A percentile compares a stretch with the other conserved stretches of the same genome.
phyloP scores from a whole-genome alignment of 2,888 invertebrate genomes.

The Dysmachus trigonus region DNA sequence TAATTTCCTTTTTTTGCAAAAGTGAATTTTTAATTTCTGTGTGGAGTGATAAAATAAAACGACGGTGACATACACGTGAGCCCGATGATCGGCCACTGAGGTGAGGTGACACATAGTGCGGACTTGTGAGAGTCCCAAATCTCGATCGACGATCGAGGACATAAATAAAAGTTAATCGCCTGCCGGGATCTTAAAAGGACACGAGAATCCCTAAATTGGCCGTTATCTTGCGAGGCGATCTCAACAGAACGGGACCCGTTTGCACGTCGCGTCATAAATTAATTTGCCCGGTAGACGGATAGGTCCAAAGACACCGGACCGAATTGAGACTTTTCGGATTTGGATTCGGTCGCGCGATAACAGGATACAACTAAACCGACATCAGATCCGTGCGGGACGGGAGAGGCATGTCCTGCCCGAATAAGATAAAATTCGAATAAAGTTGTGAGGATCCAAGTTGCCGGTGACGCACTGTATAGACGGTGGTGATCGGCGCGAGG shows the following conservation, averaged over 20 bases:
- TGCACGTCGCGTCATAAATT: slow-evolving; percentile 16
- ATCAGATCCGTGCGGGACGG: neutral
- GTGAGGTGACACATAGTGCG: neutral
- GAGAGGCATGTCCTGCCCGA: neutral
- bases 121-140: neutral
- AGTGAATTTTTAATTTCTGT: neutral
- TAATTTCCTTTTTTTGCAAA: neutral
- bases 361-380: neutral
- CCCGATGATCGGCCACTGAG: neutral
- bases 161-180: slow-evolving; percentile 51
- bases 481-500: neutral
- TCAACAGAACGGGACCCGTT: neutral
- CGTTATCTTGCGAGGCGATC: slow-evolving; percentile 50
- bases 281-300: slow-evolving; percentile 16
- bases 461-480: neutral
- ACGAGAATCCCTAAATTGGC: slow-evolving; percentile 53
- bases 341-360: neutral
- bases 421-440: slow-evolving; percentile 1
- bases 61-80: neutral
- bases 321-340: slow-evolving; percentile 23
- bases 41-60: neutral
- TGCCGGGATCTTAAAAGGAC: slow-evolving; percentile 52
- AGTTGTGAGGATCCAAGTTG: neutral
- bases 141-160: neutral
- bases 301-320: neutral